Evolutionary conservation across 2,113 vertebrate genomes (phyloP).

Genomic region (Myodes glareolus): DNA sequence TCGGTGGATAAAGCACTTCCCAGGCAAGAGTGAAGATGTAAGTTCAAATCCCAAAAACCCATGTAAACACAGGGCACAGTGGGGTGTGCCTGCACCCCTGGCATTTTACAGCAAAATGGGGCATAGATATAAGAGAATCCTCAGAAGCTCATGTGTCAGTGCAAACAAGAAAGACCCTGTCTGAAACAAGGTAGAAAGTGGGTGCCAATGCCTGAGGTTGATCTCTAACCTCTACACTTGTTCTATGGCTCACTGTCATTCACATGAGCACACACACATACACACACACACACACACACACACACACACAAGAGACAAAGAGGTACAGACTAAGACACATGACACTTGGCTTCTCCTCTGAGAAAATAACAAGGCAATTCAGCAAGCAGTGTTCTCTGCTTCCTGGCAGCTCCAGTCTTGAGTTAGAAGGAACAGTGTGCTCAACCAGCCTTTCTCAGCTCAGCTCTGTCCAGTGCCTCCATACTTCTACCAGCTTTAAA

Average conservation of each 20-base stretch:
- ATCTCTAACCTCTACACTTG: too few species aligned
- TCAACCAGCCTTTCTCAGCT: background rate
- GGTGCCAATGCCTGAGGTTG: background rate
- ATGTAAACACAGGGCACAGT: background rate
- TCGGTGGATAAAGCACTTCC: background rate
- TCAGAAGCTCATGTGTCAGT: background rate
- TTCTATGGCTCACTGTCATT: background rate
- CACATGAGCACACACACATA: background rate
- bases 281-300: background rate
- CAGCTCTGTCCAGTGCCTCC: background rate
- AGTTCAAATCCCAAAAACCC: background rate
- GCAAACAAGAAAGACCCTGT: background rate
- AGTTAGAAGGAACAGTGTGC: fast-evolving
- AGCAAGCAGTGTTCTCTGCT: background rate
- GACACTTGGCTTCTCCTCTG: background rate
- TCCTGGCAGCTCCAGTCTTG: background rate
- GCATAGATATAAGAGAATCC: background rate
- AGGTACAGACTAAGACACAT: background rate
- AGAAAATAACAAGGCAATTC: background rate
- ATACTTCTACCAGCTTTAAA: constrained; percentile 3
- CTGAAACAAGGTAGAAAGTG: background rate
- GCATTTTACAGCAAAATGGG: too few species aligned
- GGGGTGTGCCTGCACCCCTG: background rate
- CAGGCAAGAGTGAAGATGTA: background rate
- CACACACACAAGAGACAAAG: too few species aligned